phyloP scores from a whole-genome alignment of 2,888 invertebrate genomes.

The Drosophila neotestacea region DNA sequence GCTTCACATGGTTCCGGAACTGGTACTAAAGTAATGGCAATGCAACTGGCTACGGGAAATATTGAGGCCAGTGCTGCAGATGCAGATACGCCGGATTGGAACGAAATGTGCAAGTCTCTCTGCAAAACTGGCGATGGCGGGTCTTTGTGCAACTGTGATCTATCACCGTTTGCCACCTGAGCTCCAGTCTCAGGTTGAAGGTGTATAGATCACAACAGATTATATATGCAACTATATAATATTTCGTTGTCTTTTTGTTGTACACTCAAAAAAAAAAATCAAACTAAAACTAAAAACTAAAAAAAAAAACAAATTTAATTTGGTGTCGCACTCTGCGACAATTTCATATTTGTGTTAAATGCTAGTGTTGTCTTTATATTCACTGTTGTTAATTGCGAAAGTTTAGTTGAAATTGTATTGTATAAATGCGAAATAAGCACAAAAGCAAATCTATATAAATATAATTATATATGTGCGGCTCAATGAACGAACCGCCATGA shows the following conservation, averaged over 20 bases:
- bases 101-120: constrained; percentile 88
- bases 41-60: not conserved
- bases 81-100: constrained; percentile 86
- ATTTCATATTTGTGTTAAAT: constrained; percentile 64
- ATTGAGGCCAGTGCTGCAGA: constrained; percentile 5
- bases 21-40: constrained; percentile 7
- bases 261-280: constrained; percentile 22
- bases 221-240: constrained; percentile 55
- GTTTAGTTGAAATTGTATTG: constrained; percentile 71
- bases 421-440: constrained; percentile 33
- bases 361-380: constrained; percentile 73
- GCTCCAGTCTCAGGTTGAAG: constrained; percentile 37
- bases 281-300: constrained; percentile 5
- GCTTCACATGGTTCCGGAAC: constrained; percentile 55
- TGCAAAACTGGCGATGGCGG: constrained; percentile 90
- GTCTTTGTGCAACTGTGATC: constrained; percentile 91
- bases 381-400: constrained; percentile 56
- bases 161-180: constrained; percentile 87
- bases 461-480: constrained; percentile 31
- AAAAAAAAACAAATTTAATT: constrained; percentile 37
- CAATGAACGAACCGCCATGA: constrained; percentile 35
- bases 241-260: constrained; percentile 59
- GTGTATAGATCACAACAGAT: constrained; percentile 66
- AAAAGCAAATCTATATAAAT: constrained; percentile 33
- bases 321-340: constrained; percentile 49